Evolutionary conservation across 2,113 vertebrate species (phyloP), one percentile per base, ranked within the genome.

Genomic region (Eubucco bourcierii): DNA sequence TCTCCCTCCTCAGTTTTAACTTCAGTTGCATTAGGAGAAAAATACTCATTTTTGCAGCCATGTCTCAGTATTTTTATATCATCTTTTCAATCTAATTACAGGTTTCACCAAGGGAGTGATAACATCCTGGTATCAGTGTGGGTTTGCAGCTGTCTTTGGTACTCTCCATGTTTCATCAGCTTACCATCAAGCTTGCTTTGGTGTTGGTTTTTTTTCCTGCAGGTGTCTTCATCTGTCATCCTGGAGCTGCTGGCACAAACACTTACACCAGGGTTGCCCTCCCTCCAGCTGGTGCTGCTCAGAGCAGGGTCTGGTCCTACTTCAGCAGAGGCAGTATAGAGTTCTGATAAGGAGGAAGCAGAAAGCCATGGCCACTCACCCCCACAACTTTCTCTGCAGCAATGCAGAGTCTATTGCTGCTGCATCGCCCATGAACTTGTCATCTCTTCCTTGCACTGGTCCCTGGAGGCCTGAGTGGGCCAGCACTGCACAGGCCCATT

Each of bases 11-110:
- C 66, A 37, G 55, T 61, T 92, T 89, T 68, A 81, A 90, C 58
- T 59, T 31, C 67, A 91, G 79, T 78, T 70, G 60, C 64, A 73
- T 58, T 76, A 95, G n/a, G 55, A 81, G 87, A 73, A 86, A 85
- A 84, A 81, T 58, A 68, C 82, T 79, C 39, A 5, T 14, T 71
- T 89, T 64, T 15, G 12, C 65, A 78, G 70, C 10, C 12, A 2
- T 19, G 61, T 82, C 95, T 90, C 92, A 95, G 73, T 94, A 86
- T 96, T 97, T 92, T 95, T 75, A 71, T 80, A 80, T 86, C 83
- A 76, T 79, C 81, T 84, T 79, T 39, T 88, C 88, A 67, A 80
- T 89, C 94, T 95, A 89, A 96, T 96, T 93, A 91, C 90, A 88
- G 85, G 79, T 91, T 95, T 86, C 27, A 46, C 29, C 79, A 25